Percentiles rank a stretch among this genome's conserved stretches.
Evolutionary conservation across 1,140 invertebrate genomes (phyloP).

Genomic region (Lucilia cuprina): DNA sequence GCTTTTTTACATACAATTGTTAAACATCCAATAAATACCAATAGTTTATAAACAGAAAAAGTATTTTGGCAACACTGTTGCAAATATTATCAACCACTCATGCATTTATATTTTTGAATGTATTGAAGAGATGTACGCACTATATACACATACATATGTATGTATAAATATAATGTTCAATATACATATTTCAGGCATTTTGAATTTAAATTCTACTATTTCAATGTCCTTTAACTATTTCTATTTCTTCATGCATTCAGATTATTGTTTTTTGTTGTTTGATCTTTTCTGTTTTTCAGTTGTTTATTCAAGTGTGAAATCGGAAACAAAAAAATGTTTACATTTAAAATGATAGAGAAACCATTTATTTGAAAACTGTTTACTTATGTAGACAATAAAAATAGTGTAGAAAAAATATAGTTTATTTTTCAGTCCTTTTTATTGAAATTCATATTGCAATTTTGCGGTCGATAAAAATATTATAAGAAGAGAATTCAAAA

Average conservation of each 20-base stretch:
- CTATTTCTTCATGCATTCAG: not conserved
- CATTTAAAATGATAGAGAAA: not conserved
- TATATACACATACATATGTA: too few species aligned
- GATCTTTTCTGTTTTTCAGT: not conserved
- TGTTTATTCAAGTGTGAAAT: not conserved
- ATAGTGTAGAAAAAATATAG: not conserved
- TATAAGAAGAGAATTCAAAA: not conserved
- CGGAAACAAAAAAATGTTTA: not conserved
- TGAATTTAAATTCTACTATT: not conserved
- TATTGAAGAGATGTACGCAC: too few species aligned
- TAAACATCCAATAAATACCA: too few species aligned
- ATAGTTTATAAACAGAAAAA: too few species aligned
- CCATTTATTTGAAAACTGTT: not conserved
- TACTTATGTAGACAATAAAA: conserved; percentile 7
- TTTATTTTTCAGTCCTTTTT: not conserved
- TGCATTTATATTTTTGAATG: too few species aligned
- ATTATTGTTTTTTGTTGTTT: not conserved
- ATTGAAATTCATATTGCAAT: not conserved
- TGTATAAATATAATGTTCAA: not conserved
- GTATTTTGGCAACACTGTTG: too few species aligned
- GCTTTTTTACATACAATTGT: too few species aligned
- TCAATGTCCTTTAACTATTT: not conserved
- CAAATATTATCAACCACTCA: too few species aligned
- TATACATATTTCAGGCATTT: not conserved
- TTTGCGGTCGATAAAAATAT: conserved; percentile 9